phyloP scores from a whole-genome alignment of 2,888 invertebrate genomes.

The Pseudoips prasinana region DNA sequence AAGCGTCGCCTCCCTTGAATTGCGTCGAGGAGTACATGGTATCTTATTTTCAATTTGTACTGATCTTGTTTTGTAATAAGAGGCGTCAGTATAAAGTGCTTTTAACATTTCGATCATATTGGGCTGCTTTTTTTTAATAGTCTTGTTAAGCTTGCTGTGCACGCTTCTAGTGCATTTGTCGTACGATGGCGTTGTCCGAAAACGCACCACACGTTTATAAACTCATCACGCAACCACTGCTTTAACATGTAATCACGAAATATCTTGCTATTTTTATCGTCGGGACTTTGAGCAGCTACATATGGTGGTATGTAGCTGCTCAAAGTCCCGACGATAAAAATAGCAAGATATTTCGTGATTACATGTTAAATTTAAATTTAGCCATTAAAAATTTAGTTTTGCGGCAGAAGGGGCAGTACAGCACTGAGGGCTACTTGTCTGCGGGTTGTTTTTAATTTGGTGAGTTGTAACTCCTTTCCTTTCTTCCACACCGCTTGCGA shows the following conservation, averaged over 20 bases:
- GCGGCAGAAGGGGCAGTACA: conserved; percentile 12
- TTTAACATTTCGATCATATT: conserved; percentile 8
- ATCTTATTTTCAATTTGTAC: conserved; percentile 5
- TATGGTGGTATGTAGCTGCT: no score
- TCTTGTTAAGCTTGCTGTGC: conserved; percentile 7
- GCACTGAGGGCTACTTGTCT: conserved; percentile 13
- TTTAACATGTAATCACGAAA: conserved; percentile 14
- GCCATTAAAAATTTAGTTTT: conserved; percentile 9
- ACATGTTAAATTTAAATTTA: no score
- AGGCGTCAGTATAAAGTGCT: not conserved
- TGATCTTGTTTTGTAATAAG: conserved; percentile 5
- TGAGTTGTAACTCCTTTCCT: conserved; percentile 8
- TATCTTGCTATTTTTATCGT: conserved; percentile 11
- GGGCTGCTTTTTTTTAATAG: conserved; percentile 3
- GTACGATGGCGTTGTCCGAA: conserved; percentile 9
- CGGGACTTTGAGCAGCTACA: conserved; percentile 11
- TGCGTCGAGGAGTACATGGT: conserved; percentile 2
- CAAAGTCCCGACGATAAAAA: no score
- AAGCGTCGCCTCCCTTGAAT: conserved; percentile 4
- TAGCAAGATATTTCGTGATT: no score
- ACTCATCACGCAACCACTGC: conserved; percentile 12
- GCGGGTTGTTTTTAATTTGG: conserved; percentile 8
- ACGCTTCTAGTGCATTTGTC: conserved; percentile 5
- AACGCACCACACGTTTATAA: conserved; percentile 12
- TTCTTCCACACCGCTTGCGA: conserved; percentile 11